A percentile compares a stretch with the other conserved stretches of the same genome.
Evolutionary conservation across 1,140 invertebrate genomes (phyloP).

Genomic region (Phortica variegata): DNA sequence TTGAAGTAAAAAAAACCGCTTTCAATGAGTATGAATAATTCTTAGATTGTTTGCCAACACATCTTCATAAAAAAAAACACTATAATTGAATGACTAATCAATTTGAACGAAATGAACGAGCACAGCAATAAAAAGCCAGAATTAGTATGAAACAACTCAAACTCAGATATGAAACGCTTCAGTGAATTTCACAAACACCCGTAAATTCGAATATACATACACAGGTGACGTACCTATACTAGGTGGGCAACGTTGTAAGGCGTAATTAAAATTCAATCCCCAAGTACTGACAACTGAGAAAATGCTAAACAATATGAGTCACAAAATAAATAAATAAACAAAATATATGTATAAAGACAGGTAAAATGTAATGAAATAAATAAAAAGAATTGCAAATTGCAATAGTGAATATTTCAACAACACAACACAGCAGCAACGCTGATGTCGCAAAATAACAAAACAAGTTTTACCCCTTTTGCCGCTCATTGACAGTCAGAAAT

Average conservation of each 20-base stretch:
- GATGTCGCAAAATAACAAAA: constrained; percentile 3
- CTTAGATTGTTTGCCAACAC: constrained; percentile 24
- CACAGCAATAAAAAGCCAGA: constrained; percentile 1
- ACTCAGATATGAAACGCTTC: constrained; percentile 14
- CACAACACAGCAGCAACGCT: not conserved
- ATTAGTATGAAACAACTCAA: constrained; percentile 15
- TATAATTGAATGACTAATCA: constrained; percentile 27
- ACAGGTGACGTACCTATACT: constrained; percentile 15
- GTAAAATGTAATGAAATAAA: too few species aligned
- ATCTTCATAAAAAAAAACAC: constrained; percentile 2
- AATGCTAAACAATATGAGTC: constrained; percentile 51
- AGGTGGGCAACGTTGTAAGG: too few species aligned
- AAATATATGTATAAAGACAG: too few species aligned
- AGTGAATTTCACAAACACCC: constrained; percentile 22
- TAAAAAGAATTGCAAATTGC: too few species aligned
- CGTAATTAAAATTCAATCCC: not conserved
- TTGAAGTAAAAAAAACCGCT: too few species aligned
- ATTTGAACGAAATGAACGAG: constrained; percentile 4
- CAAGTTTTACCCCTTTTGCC: constrained; percentile 30
- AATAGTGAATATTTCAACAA: too few species aligned
- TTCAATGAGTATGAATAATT: too few species aligned
- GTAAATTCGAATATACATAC: too few species aligned
- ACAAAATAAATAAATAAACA: too few species aligned
- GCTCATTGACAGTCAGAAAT: not conserved
- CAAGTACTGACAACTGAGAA: constrained; percentile 39